These are phyloP conservation scores for Burhinus bistriatus DNA, from an alignment of 2,113 vertebrate genomes.

Conservation along the genomic window DNA sequence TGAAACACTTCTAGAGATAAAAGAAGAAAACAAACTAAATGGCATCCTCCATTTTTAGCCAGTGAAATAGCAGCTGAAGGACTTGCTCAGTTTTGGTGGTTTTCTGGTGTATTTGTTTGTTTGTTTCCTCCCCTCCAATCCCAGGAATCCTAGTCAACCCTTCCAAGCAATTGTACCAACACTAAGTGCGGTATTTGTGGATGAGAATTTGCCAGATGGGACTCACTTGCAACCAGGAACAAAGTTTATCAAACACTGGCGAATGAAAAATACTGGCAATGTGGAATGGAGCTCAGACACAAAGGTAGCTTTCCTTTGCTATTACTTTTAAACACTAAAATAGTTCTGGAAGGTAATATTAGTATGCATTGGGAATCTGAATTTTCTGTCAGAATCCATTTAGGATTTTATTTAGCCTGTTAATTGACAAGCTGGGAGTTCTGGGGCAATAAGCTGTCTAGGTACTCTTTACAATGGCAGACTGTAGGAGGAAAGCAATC, in stretches of 20 bases:
- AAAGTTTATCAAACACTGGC: constrained; percentile 98
- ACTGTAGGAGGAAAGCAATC: rapidly evolving
- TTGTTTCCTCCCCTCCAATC: background rate
- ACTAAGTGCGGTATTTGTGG: constrained; percentile 94
- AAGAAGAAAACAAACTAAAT: background rate
- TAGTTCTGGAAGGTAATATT: background rate
- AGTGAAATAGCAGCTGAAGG: background rate
- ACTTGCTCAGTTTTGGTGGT: background rate
- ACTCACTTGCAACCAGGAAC: constrained; percentile 90
- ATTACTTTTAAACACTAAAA: background rate
- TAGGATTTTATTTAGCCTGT: background rate
- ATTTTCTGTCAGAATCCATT: background rate
- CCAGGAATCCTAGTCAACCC: constrained; percentile 83
- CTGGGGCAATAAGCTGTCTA: background rate
- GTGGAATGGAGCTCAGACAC: constrained; percentile 93
- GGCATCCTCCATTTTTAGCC: background rate
- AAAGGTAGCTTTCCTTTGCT: constrained; percentile 73
- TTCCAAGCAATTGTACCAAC: constrained; percentile 87
- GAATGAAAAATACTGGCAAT: constrained; percentile 95
- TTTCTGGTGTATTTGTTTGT: background rate
- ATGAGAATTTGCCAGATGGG: constrained; percentile 98
- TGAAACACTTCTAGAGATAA: background rate
- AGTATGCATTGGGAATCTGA: background rate
- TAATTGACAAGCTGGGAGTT: background rate
- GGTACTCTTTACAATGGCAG: background rate